phyloP scores from a whole-genome alignment of 2,113 vertebrate species.

The Notechis scutatus region DNA sequence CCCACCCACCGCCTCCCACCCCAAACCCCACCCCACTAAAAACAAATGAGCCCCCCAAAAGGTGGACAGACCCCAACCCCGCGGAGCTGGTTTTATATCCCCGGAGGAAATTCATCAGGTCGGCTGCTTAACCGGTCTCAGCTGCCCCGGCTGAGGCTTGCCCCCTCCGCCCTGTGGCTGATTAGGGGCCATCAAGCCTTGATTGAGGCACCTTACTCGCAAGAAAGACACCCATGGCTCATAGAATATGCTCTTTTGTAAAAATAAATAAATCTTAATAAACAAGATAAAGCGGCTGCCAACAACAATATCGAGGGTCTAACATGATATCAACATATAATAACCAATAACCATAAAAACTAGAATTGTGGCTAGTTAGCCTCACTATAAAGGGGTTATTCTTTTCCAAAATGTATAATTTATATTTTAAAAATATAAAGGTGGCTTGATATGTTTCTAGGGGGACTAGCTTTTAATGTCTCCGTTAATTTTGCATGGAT shows the following conservation, averaged over 20 bases:
- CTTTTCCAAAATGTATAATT: neutral
- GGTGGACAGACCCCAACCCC: neutral
- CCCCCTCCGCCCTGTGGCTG: neutral
- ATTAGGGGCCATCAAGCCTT: neutral
- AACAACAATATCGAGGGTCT: neutral
- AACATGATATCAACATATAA: neutral
- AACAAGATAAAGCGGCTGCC: neutral
- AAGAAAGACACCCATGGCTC: neutral
- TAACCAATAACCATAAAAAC: neutral
- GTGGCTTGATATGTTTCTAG: neutral
- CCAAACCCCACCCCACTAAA: neutral
- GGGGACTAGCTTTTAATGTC: neutral
- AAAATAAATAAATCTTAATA: neutral
- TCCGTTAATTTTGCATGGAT: neutral
- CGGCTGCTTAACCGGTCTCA: neutral
- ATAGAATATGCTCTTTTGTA: neutral
- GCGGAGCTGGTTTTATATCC: neutral
- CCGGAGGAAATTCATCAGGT: neutral
- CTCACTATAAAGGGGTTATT: neutral
- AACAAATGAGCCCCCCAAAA: neutral
- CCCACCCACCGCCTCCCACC: neutral
- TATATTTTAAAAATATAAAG: neutral
- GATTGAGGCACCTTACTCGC: neutral
- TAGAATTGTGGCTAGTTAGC: neutral
- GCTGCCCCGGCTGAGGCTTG: neutral